phyloP scores from a whole-genome alignment of 2,888 invertebrate species.

The Lepas anatifera region DNA sequence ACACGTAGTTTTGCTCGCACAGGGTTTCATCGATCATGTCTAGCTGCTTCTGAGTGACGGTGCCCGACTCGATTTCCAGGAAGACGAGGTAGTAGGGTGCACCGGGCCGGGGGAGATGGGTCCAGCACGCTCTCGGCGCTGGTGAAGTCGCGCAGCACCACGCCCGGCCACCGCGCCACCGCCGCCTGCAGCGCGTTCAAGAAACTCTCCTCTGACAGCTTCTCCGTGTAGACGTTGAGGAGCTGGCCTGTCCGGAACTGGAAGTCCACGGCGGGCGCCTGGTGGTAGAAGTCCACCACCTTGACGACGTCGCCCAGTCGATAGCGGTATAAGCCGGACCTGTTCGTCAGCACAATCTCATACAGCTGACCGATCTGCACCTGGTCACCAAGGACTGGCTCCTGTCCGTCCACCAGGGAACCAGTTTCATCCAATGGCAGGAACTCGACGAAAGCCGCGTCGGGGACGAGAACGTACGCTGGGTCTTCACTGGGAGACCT shows the following conservation, averaged over 20 bases:
- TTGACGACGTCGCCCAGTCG: slow-evolving; percentile 33
- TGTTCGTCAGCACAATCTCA: slow-evolving; percentile 32
- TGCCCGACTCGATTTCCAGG: slow-evolving; percentile 24
- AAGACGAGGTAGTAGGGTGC: slow-evolving; percentile 31
- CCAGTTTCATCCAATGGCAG: slow-evolving; percentile 28
- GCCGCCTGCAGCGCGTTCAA: slow-evolving; percentile 28
- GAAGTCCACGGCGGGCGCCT: slow-evolving; percentile 25
- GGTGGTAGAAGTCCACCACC: slow-evolving; percentile 30
- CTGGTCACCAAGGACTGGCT: background rate
- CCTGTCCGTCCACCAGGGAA: background rate
- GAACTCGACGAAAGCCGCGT: slow-evolving; percentile 32
- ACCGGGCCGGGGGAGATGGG: slow-evolving; percentile 12
- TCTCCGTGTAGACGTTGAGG: slow-evolving; percentile 34
- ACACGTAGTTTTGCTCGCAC: slow-evolving; percentile 7
- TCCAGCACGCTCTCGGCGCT: slow-evolving; percentile 30
- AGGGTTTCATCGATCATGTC: background rate
- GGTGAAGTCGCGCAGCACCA: slow-evolving; percentile 29
- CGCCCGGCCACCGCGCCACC: background rate
- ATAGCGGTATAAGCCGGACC: slow-evolving; percentile 31
- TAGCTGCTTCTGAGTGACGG: background rate
- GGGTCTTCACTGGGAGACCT: slow-evolving; percentile 15
- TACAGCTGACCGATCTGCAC: slow-evolving; percentile 24
- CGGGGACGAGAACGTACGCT: slow-evolving; percentile 30
- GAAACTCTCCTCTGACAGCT: slow-evolving; percentile 32
- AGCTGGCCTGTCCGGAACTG: slow-evolving; percentile 31